Evolutionary conservation across 2,797 vertebrate genomes (phyloP).

Genomic region (Tokudaia tokunoshimensis): DNA sequence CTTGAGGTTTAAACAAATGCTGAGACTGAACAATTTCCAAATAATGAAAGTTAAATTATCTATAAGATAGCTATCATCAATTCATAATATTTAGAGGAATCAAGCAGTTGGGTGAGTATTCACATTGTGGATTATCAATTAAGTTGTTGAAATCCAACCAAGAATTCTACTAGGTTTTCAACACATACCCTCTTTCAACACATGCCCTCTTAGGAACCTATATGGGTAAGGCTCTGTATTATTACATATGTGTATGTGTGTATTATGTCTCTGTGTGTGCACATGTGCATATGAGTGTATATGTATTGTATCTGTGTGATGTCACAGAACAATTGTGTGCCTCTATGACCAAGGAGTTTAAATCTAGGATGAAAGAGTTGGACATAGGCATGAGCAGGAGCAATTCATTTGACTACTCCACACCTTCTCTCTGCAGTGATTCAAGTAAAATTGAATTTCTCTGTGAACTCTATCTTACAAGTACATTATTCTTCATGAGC

Average conservation of each 20-base stretch:
- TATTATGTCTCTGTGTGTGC: not conserved
- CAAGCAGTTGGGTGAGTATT: not conserved
- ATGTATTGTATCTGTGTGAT: no score
- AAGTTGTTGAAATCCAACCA: conserved; percentile 5
- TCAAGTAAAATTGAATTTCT: not conserved
- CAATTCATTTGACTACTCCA: not conserved
- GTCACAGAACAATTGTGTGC: not conserved
- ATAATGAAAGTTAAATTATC: conserved; percentile 25
- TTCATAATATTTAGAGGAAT: not conserved
- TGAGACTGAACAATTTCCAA: not conserved
- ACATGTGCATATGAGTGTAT: not conserved
- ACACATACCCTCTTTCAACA: not conserved
- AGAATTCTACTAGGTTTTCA: conserved; percentile 9
- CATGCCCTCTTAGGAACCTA: not conserved
- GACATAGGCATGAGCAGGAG: not conserved
- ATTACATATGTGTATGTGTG: not conserved
- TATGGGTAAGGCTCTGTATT: not conserved
- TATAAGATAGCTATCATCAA: not conserved
- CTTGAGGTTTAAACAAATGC: not conserved
- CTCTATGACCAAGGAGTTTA: not conserved
- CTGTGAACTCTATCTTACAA: not conserved
- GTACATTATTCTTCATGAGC: not conserved
- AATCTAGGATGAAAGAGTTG: not conserved
- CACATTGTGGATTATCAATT: conserved; percentile 7
- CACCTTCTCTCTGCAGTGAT: not conserved